A percentile compares a stretch with the other conserved stretches of the same genome.
Evolutionary conservation across 2,888 invertebrate species (phyloP).

Genomic region (Desoria tigrina): DNA sequence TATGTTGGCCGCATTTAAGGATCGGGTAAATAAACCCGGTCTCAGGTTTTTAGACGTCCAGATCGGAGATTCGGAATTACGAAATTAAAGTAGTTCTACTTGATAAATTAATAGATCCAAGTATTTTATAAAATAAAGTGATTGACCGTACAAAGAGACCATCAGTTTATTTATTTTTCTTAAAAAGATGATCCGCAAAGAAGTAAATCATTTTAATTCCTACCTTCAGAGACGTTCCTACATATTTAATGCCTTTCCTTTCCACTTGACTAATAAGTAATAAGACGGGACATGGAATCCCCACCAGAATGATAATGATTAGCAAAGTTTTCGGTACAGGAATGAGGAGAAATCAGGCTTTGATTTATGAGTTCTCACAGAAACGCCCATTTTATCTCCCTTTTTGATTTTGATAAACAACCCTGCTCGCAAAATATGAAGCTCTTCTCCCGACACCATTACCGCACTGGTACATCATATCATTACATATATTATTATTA

Average conservation of each 20-base stretch:
- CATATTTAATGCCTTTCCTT: not conserved
- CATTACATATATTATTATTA: no score
- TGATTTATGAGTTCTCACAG: slow-evolving; percentile 27
- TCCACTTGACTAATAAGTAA: not conserved
- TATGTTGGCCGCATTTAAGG: no score
- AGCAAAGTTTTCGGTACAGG: not conserved
- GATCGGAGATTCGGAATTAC: no score
- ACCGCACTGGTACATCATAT: no score
- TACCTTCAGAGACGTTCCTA: not conserved
- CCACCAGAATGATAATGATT: not conserved
- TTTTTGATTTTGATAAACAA: slow-evolving; percentile 22
- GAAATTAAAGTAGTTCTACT: no score
- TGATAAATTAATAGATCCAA: no score
- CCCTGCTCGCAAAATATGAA: no score
- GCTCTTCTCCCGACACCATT: no score
- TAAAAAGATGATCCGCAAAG: not conserved
- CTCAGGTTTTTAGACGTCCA: no score
- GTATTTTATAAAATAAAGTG: no score
- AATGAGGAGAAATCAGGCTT: slow-evolving; percentile 6
- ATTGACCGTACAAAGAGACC: not conserved
- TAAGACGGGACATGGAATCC: not conserved
- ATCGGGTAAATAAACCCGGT: no score
- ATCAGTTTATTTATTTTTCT: not conserved
- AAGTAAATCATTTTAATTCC: not conserved
- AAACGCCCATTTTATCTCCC: slow-evolving; percentile 23